Evolutionary conservation across 2,113 vertebrate species (phyloP).

Genomic region (Aptenodytes patagonicus): DNA sequence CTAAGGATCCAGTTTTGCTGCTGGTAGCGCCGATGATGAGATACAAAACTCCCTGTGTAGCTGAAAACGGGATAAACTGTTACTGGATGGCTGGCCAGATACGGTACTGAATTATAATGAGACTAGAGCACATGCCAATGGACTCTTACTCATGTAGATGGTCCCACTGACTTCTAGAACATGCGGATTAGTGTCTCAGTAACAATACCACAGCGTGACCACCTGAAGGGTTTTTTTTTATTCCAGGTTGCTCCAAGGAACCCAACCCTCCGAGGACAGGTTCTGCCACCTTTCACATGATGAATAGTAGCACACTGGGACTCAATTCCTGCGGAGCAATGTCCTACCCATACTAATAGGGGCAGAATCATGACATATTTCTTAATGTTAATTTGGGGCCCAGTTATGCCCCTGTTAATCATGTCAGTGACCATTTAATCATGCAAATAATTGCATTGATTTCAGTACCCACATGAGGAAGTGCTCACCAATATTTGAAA

Average conservation of each 20-base stretch:
- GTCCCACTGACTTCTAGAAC: neutral
- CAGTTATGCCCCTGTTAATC: constrained; percentile 55
- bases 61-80: neutral
- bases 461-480: constrained; percentile 49
- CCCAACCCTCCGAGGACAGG: neutral
- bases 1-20: neutral
- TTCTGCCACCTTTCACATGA: constrained; percentile 1
- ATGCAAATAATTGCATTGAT: constrained; percentile 57
- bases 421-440: constrained; percentile 57
- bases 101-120: neutral
- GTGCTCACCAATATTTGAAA: constrained; percentile 44
- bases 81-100: neutral
- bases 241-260: neutral
- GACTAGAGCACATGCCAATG: neutral
- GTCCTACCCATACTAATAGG: constrained; percentile 15
- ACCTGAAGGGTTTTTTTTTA: neutral
- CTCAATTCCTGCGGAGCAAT: neutral
- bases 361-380: constrained; percentile 30
- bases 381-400: constrained; percentile 40
- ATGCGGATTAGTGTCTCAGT: neutral
- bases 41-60: neutral
- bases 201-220: neutral
- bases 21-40: neutral
- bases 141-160: neutral
- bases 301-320: neutral